phyloP scores from a whole-genome alignment of 2,888 invertebrate genomes.

The Dicranocentrus wangi region DNA sequence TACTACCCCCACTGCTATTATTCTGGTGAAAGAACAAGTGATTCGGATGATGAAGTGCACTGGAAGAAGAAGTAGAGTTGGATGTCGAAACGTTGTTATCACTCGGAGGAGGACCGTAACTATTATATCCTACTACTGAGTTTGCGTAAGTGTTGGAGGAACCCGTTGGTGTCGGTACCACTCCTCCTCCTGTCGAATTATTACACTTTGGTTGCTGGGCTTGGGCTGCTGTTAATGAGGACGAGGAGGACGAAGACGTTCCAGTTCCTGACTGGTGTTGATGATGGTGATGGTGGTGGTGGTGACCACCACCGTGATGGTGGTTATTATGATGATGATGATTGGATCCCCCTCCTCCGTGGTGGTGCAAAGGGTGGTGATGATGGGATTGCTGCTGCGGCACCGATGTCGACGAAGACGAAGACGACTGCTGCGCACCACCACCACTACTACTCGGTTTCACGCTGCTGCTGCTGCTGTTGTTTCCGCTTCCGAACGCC shows the following conservation, averaged over 20 bases:
- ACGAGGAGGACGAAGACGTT: background rate
- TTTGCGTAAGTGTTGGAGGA: too few species aligned
- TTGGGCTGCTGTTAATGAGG: background rate
- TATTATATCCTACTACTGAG: too few species aligned
- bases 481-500: constrained; percentile 48
- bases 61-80: too few species aligned
- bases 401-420: background rate
- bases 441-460: too few species aligned
- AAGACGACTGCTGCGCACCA: background rate
- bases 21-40: constrained; percentile 15
- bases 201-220: background rate
- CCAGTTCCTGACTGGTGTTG: background rate
- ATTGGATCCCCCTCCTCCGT: too few species aligned
- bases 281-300: constrained; percentile 1
- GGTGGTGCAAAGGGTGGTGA: too few species aligned
- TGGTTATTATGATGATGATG: constrained; percentile 16
- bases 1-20: too few species aligned
- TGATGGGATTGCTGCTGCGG: constrained; percentile 10
- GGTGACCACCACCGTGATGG: background rate
- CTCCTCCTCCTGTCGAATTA: too few species aligned
- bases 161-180: too few species aligned
- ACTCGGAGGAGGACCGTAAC: too few species aligned
- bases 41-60: background rate
- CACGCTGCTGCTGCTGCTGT: constrained; percentile 5
- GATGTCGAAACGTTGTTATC: too few species aligned